Base-by-base conservation (phyloP, 2,888 invertebrate species). In the Portevinia maculata region DNA sequence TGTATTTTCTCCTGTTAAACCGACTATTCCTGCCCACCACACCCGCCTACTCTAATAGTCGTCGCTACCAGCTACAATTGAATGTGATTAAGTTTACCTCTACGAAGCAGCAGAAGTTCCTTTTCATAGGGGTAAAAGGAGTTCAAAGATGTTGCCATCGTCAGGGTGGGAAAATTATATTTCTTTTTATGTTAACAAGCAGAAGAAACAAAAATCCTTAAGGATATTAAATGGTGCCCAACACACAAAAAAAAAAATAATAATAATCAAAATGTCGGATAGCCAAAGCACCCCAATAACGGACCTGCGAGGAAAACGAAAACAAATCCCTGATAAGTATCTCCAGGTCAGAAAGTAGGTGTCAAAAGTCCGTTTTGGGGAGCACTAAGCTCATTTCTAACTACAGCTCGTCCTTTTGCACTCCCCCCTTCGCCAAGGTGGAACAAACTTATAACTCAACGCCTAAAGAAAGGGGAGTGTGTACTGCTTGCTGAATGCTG, bases 281-380 rank as follows among this genome's bases (percentile, higher is more conserved):
- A 46, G 15, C 7, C 24, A 60, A 67, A 39, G 65, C 53, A 60
- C 50, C 46, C 48, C 37, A 34, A 13, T 17, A 17, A 9, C 15
- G 39, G n/a, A n/a, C n/a, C n/a, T n/a, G n/a, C n/a, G 9, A 9
- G 34, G 13, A 5, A 48, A 52, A 48, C 39, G 60, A 74, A 74
- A 48, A 65, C 48, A 44, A 67, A 65, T 75, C 53, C 70, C 34
- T 70, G 70, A 81, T 81, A 76, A 81, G 81, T 76, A 70, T 70
- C 55, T 55, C 48, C 57, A 70, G 81, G 76, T 76, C 81, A 75
- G 32, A 60, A 81, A 81, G 75, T 76, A 76, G 81, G 81, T 81
- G 81, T 81, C 81, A 76, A 71, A 81, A 81, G 81, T 76, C 75
- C 64, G 69, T 70, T 75, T 46, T 70, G 74, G 8, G 28, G 11